Evolutionary conservation across 2,888 invertebrate species (phyloP).

Genomic region (Drosophila parthenogenetica): DNA sequence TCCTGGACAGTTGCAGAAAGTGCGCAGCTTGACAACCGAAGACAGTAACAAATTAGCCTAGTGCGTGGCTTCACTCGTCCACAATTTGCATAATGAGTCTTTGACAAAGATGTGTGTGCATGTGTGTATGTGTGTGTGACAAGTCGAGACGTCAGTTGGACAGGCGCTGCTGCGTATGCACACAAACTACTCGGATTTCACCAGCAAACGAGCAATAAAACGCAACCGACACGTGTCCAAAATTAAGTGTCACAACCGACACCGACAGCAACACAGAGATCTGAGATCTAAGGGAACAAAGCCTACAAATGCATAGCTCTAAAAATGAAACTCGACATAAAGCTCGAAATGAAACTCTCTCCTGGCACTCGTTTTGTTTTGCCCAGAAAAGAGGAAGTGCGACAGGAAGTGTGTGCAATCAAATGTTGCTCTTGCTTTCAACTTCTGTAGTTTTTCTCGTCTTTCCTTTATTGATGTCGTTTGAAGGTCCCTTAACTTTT

Average conservation of each 20-base stretch:
- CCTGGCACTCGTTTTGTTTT: slow-evolving; percentile 31
- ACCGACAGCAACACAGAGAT: slow-evolving; percentile 42
- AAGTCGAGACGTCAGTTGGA: slow-evolving; percentile 39
- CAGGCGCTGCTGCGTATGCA: neutral
- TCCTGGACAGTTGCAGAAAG: slow-evolving; percentile 44
- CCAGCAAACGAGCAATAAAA: slow-evolving; percentile 54
- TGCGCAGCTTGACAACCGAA: slow-evolving; percentile 70
- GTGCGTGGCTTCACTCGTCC: slow-evolving; percentile 66
- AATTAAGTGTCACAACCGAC: slow-evolving; percentile 46
- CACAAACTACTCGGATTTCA: slow-evolving; percentile 45
- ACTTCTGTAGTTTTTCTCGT: slow-evolving; percentile 45
- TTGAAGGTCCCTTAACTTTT: slow-evolving; percentile 59
- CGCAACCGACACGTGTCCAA: slow-evolving; percentile 49
- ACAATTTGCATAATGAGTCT: slow-evolving; percentile 77
- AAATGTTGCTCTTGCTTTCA: slow-evolving; percentile 43
- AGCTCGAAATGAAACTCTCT: slow-evolving; percentile 30
- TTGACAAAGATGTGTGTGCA: slow-evolving; percentile 67
- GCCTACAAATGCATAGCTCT: slow-evolving; percentile 19
- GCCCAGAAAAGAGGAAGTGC: slow-evolving; percentile 22
- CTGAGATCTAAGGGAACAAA: slow-evolving; percentile 22
- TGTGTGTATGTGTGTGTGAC: slow-evolving; percentile 11
- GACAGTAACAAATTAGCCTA: slow-evolving; percentile 77
- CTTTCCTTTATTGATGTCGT: slow-evolving; percentile 59
- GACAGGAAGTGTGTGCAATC: slow-evolving; percentile 55
- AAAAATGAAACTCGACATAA: slow-evolving; percentile 37